Percentiles rank a stretch among this genome's conserved stretches.
These are phyloP conservation scores for Platygyra sinensis DNA, from an alignment of 64 coral and sea anemone genomes.

Conservation along the genomic window DNA sequence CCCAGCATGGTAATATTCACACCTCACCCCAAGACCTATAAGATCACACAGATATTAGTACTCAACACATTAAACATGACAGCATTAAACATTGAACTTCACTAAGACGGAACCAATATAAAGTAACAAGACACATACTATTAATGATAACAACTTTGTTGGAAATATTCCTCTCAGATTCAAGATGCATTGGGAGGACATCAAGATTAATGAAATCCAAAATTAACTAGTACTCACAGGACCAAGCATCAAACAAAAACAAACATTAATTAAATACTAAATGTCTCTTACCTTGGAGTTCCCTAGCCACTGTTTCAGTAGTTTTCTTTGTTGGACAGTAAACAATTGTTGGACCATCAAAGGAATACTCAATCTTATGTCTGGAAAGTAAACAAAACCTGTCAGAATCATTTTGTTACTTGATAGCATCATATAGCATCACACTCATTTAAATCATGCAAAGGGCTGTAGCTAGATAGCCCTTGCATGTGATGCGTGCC, in stretches of 20 bases:
- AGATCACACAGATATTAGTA: background rate
- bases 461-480: background rate
- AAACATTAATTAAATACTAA: too few species aligned
- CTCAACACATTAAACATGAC: too few species aligned
- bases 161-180: too few species aligned
- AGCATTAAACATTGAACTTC: too few species aligned
- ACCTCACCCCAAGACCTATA: conserved; percentile 74
- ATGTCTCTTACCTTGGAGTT: conserved; percentile 27
- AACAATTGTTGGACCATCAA: conserved; percentile 91
- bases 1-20: conserved; percentile 82
- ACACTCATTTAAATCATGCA: background rate
- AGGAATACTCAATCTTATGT: conserved; percentile 74
- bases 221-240: too few species aligned
- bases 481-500: too few species aligned
- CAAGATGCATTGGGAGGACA: too few species aligned
- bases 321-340: conserved; percentile 92
- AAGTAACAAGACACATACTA: background rate
- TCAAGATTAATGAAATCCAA: too few species aligned
- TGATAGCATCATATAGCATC: background rate
- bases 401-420: background rate
- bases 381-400: background rate
- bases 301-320: conserved; percentile 63
- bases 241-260: too few species aligned
- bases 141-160: background rate
- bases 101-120: too few species aligned